phyloP scores from a whole-genome alignment of 1,140 invertebrate species.

The Eriosoma lanigerum region DNA sequence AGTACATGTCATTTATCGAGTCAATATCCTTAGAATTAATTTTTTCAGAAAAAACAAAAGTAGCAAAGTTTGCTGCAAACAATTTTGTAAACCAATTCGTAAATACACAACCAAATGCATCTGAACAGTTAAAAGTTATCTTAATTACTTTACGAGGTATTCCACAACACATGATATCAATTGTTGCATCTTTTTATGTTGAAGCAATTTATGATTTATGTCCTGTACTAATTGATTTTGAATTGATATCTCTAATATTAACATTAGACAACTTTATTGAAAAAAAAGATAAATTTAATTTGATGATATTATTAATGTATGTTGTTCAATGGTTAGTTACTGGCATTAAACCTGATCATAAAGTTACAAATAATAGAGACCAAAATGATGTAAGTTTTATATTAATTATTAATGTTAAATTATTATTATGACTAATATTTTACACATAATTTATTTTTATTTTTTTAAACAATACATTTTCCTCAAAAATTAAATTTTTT shows the following conservation, averaged over 20 bases:
- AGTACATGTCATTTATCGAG: background rate
- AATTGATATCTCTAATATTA: constrained; percentile 25
- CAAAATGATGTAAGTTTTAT: constrained; percentile 21
- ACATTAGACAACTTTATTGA: background rate
- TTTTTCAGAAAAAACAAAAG: constrained; percentile 37
- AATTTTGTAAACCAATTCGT: constrained; percentile 2
- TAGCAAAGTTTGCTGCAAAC: constrained; percentile 11
- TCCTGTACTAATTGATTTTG: background rate
- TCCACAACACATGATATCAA: background rate
- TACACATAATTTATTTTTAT: no score
- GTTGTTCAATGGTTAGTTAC: constrained; percentile 27
- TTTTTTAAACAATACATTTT: no score
- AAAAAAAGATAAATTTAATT: constrained; percentile 18
- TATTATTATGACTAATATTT: no score
- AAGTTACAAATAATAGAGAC: background rate
- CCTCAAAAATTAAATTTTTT: no score
- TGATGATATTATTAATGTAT: constrained; percentile 17
- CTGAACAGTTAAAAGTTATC: constrained; percentile 16
- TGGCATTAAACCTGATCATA: constrained; percentile 9
- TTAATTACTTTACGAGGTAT: background rate
- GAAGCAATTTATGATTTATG: constrained; percentile 24
- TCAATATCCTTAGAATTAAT: constrained; percentile 44
- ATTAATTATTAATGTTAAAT: background rate
- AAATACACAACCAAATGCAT: background rate
- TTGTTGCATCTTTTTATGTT: background rate